Percentiles rank a stretch among this genome's conserved stretches.
These are phyloP conservation scores for Tiphia femorata DNA, from an alignment of 2,888 invertebrate genomes.

Conservation along the genomic window DNA sequence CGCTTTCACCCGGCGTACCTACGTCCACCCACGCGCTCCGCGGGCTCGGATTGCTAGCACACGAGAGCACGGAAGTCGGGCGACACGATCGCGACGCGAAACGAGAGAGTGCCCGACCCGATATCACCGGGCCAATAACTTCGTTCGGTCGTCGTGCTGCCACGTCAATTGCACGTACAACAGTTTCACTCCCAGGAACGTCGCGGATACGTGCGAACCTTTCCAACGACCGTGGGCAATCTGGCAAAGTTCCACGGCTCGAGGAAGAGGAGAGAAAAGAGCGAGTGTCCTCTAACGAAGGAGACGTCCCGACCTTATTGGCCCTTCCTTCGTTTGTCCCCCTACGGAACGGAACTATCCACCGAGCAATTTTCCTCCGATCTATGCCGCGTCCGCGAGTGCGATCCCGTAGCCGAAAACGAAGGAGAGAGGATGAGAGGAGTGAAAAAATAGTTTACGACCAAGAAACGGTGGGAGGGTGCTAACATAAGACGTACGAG, in stretches of 20 bases:
- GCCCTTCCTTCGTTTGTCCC: background rate
- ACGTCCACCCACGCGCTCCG: constrained; percentile 48
- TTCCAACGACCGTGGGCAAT: background rate
- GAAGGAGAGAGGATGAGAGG: no score
- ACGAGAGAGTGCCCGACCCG: constrained; percentile 19
- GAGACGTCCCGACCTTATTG: background rate
- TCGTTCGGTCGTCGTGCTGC: constrained; percentile 27
- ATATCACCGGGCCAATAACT: constrained; percentile 24
- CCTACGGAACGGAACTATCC: background rate
- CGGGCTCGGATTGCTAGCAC: no score
- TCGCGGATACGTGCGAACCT: constrained; percentile 3
- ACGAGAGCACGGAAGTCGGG: constrained; percentile 1
- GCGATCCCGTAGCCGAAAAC: no score
- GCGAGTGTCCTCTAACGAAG: background rate
- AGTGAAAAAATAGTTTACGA: no score
- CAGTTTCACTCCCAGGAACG: constrained; percentile 3
- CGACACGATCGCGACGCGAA: constrained; percentile 21
- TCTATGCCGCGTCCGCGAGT: no score
- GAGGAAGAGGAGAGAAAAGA: no score
- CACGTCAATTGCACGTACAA: constrained; percentile 20
- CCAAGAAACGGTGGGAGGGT: no score
- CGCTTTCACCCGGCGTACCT: constrained; percentile 54
- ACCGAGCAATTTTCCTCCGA: background rate
- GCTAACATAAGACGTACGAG: no score
- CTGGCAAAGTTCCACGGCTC: constrained; percentile 12